Base-by-base conservation (phyloP, 30 jellyfish, hydroid and myxozoan species). In the Clytia hemisphaerica region DNA sequence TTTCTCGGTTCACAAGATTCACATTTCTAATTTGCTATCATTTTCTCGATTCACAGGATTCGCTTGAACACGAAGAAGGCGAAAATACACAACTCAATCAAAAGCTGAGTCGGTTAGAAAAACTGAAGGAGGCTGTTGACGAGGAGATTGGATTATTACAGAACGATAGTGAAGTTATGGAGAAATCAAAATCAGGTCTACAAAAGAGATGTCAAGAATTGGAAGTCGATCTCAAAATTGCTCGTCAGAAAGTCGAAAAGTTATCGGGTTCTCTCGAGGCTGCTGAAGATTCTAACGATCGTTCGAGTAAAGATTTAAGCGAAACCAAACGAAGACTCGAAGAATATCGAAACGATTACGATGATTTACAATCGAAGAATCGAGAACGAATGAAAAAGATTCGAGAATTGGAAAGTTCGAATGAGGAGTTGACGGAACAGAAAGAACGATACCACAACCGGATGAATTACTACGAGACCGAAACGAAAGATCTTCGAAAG, bases 51-150 rank as follows among this genome's bases (percentile, higher is more conserved):
- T 22, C 16, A 22, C 70, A 57, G 70, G 70, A 19, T 25, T 19
- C 38, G 12, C 71, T 86, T 4, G 96, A 86, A 33, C 94, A 86
- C 71, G 96, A 86, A 61, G 93, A 77, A 47, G 96, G 78, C 54
- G 96, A 86, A 14, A 86, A 86, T 37, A 83, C 62, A 4, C 73
- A 36, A 1, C 62, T 86, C 45, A 64, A 93, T 27, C 63, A 73
- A 50, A 58, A 54, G 27, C 37, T 65, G 14, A 59, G 84, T 4
- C 35, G 93, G 47, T 46, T 71, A 38, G 92, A 88, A 45, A 47
- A 80, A 26, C 70, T 73, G 67, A 80, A 74, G 24, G 78, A 60
- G 38, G 34, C 75, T 50, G 60, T 58, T 14, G 95, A 69, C 49
- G 37, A 44, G 3, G 98, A 90, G 72, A 36, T 82, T 19, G 80